These are phyloP conservation scores for Candoia aspera DNA, from an alignment of 2,113 vertebrate genomes.

Conservation along the genomic window DNA sequence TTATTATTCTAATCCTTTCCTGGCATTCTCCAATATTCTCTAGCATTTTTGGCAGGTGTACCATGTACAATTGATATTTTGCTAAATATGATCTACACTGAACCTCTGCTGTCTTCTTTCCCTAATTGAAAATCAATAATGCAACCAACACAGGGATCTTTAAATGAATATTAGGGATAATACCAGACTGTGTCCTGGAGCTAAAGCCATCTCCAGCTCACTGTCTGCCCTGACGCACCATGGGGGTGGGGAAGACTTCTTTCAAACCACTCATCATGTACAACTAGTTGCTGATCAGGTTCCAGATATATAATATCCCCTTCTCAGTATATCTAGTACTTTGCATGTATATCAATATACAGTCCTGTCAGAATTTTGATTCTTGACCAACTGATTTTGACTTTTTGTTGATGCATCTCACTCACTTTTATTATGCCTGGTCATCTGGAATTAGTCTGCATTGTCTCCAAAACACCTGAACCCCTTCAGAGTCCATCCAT, in stretches of 20 bases:
- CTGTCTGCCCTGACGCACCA: no score
- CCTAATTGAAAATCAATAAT: background rate
- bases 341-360: background rate
- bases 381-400: background rate
- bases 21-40: background rate
- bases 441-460: slow-evolving; percentile 4
- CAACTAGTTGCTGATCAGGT: background rate
- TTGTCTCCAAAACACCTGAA: slow-evolving; percentile 2
- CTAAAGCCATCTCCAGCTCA: background rate
- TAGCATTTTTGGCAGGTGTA: background rate
- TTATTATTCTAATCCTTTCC: background rate
- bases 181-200: background rate
- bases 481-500: background rate
- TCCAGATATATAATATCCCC: background rate
- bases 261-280: background rate
- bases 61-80: background rate
- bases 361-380: background rate
- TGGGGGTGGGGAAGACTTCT: background rate
- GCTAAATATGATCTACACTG: background rate
- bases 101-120: background rate
- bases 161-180: background rate
- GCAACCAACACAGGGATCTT: background rate
- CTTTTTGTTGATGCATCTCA: background rate
- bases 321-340: background rate
- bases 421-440: background rate